phyloP scores from a whole-genome alignment of 2,113 vertebrate genomes.

The Notarius lentiginosus region DNA sequence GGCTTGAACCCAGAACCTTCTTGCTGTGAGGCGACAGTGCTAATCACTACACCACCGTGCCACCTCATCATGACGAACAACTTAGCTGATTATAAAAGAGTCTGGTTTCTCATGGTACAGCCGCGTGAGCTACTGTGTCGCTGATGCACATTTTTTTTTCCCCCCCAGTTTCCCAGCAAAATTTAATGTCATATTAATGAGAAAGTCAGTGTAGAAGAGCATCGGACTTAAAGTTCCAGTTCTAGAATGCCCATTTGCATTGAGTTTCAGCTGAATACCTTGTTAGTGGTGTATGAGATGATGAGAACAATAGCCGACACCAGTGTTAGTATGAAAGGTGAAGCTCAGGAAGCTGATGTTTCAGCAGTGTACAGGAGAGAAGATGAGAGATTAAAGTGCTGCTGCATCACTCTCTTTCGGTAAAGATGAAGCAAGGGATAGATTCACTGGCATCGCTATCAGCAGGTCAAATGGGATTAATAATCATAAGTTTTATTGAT shows the following conservation, averaged over 20 bases:
- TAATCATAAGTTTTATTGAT: too few relatives aligned
- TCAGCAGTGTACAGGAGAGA: neutral
- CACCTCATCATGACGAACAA: too few relatives aligned
- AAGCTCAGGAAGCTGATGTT: neutral
- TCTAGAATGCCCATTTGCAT: neutral
- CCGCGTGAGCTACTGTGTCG: too few relatives aligned
- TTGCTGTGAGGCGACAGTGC: too few relatives aligned
- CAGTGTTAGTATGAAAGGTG: neutral
- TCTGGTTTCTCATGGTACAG: too few relatives aligned
- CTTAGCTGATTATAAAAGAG: too few relatives aligned
- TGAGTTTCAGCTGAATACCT: neutral
- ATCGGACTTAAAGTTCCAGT: neutral
- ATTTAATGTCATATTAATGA: neutral
- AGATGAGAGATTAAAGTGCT: neutral
- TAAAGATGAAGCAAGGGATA: neutral
- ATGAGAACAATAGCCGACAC: neutral
- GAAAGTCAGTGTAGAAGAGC: neutral
- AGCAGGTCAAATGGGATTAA: neutral
- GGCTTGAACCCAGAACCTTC: too few relatives aligned
- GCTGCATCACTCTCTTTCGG: neutral
- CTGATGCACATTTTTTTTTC: too few relatives aligned
- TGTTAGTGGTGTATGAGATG: neutral
- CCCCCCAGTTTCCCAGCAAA: too few relatives aligned
- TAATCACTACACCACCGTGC: too few relatives aligned
- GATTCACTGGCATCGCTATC: neutral